These are phyloP conservation scores for Caenorhabditis drosophilae DNA, from an alignment of 2,888 invertebrate species.

Conservation along the genomic window DNA sequence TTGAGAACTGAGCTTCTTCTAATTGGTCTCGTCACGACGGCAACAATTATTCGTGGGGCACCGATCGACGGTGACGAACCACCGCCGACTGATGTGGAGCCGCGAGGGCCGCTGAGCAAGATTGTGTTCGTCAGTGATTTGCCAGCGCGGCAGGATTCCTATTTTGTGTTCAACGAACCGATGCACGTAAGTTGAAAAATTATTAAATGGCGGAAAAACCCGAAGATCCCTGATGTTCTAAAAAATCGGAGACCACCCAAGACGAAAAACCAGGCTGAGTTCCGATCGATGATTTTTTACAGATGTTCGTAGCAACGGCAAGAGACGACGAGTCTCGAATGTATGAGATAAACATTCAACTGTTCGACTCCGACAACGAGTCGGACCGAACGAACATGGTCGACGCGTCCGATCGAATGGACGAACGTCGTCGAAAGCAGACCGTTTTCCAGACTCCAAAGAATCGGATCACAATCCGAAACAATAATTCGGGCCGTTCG, in stretches of 20 bases:
- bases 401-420: conserved; percentile 5
- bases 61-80: too few relatives aligned
- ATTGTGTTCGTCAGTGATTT: conserved; percentile 31
- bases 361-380: conserved; percentile 3
- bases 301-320: conserved; percentile 23
- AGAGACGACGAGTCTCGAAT: conserved; percentile 11
- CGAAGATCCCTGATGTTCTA: background rate
- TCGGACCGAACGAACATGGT: conserved; percentile 14
- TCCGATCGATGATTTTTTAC: too few relatives aligned
- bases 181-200: conserved; percentile 4
- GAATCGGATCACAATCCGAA: conserved; percentile 10
- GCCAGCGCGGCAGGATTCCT: conserved; percentile 15
- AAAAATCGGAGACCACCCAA: background rate
- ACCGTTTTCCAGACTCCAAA: conserved; percentile 5
- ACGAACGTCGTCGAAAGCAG: conserved; percentile 17
- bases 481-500: conserved; percentile 12
- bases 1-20: too few relatives aligned
- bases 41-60: too few relatives aligned
- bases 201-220: background rate
- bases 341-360: conserved; percentile 25
- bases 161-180: conserved; percentile 9
- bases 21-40: too few relatives aligned
- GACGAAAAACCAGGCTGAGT: background rate
- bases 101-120: conserved; percentile 3
- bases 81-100: too few relatives aligned